Conservation (phyloP, 2,797 vertebrate species). For the Glyptemys insculpta region DNA sequence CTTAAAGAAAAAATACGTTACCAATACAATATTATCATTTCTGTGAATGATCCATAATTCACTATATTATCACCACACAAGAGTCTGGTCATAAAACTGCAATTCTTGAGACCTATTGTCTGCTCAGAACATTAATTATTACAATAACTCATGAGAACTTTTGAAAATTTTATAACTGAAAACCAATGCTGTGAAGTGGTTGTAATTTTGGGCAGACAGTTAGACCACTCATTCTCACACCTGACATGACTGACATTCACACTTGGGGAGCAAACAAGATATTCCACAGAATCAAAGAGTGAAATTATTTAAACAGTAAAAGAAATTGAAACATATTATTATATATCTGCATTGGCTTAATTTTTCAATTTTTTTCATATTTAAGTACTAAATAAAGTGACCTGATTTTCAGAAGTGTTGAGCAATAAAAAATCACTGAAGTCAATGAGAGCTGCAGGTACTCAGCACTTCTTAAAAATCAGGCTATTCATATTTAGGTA, state of each 20-base stretch:
- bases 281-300: conserved; percentile 23
- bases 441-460: neutral
- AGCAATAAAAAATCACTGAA: neutral
- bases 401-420: neutral
- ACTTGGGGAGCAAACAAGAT: conserved; percentile 33
- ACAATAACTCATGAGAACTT: conserved; percentile 54
- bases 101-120: conserved; percentile 55
- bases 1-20: neutral
- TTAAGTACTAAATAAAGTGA: neutral
- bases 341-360: neutral
- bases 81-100: conserved; percentile 46
- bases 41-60: conserved; percentile 54
- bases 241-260: rapidly evolving
- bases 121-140: conserved; percentile 51
- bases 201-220: conserved; percentile 22
- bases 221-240: conserved; percentile 36
- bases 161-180: conserved; percentile 46
- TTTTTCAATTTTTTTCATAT: neutral
- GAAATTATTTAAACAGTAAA: neutral
- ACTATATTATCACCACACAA: neutral
- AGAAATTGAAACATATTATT: rapidly evolving
- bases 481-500: neutral
- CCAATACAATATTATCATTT: conserved; percentile 48
- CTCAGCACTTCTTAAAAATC: neutral
- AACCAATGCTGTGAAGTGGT: conserved; percentile 35